phyloP scores from a whole-genome alignment of 2,797 vertebrate genomes.

The Lutjanus argentimaculatus region DNA sequence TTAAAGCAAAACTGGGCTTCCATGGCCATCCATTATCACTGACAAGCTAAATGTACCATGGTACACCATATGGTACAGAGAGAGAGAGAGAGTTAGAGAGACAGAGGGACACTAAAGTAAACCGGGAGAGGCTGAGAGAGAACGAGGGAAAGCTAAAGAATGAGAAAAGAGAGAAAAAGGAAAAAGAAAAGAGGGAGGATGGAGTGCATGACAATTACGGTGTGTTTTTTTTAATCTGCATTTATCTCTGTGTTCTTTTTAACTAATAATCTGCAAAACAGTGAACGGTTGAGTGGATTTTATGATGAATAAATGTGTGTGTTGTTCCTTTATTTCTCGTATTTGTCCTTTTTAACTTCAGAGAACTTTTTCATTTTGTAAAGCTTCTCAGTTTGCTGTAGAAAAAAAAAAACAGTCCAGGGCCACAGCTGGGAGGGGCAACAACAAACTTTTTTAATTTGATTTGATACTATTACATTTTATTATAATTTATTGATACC shows the following conservation, averaged over 20 bases:
- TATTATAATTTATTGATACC: no score
- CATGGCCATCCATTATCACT: conserved; percentile 99
- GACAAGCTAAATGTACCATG: conserved; percentile 99
- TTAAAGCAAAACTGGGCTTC: conserved; percentile 98
- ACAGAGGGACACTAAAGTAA: conserved; percentile 21
- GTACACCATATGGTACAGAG: conserved; percentile 95
- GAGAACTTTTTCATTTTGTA: neutral
- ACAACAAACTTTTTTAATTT: no score
- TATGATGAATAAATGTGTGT: neutral
- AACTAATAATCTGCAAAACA: conserved; percentile 38
- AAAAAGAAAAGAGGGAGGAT: conserved; percentile 70
- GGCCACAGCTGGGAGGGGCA: no score
- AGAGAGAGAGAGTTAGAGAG: conserved; percentile 71
- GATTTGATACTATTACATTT: no score
- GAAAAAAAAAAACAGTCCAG: no score
- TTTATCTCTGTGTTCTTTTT: conserved; percentile 36
- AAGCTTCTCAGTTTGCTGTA: neutral
- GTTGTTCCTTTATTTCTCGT: neutral
- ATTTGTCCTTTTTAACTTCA: neutral
- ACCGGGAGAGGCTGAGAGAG: conserved; percentile 32
- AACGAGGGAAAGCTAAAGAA: conserved; percentile 27
- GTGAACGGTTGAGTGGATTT: conserved; percentile 1
- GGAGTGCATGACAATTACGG: conserved; percentile 46
- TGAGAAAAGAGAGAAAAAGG: conserved; percentile 54
- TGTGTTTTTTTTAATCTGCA: conserved; percentile 23